phyloP scores from a whole-genome alignment of 2,888 invertebrate genomes.

The Rotaria macrura region DNA sequence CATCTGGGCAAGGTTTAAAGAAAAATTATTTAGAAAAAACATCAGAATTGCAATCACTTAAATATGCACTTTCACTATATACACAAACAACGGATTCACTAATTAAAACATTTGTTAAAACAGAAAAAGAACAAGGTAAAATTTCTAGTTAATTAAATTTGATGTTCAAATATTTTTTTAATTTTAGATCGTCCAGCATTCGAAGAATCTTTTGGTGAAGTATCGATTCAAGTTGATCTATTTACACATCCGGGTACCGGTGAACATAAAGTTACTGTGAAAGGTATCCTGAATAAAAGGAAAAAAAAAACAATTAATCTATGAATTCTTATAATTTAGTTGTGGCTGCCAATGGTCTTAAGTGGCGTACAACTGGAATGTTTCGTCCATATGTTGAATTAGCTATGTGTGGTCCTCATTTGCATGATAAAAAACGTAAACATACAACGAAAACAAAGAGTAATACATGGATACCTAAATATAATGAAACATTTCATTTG shows the following conservation, averaged over 20 bases:
- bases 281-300: constrained; percentile 51
- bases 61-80: constrained; percentile 92
- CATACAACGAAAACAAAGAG: constrained; percentile 95
- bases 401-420: constrained; percentile 88
- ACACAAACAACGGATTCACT: constrained; percentile 98
- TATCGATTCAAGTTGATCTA: constrained; percentile 91
- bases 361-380: constrained; percentile 92
- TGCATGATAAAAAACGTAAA: constrained; percentile 89
- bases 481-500: constrained; percentile 98
- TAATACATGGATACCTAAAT: constrained; percentile 97
- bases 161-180: background rate
- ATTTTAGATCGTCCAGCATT: constrained; percentile 47
- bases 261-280: constrained; percentile 97
- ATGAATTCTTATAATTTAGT: constrained; percentile 62
- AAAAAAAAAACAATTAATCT: too few species aligned
- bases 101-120: constrained; percentile 91
- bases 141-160: background rate
- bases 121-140: constrained; percentile 72
- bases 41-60: constrained; percentile 81
- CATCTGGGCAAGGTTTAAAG: constrained; percentile 92
- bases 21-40: constrained; percentile 95
- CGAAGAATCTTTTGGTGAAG: constrained; percentile 56
- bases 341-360: constrained; percentile 91
- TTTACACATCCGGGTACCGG: constrained; percentile 98
- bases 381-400: constrained; percentile 98